Evolutionary conservation across 2,888 invertebrate species (phyloP).

Genomic region (Leptopilina syphax): DNA sequence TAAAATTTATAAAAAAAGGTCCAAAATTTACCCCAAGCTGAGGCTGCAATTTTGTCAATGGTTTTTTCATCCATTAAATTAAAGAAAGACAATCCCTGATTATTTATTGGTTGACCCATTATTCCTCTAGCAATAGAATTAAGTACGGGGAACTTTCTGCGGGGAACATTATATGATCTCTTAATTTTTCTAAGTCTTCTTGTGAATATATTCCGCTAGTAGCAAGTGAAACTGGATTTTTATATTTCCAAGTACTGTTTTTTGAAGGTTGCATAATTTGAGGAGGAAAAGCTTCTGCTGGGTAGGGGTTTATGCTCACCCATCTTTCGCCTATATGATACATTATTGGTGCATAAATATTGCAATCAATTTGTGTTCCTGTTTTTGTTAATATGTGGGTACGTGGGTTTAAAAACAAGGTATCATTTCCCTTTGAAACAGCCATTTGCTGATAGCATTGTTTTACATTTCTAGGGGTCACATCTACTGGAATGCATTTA

Average conservation of each 20-base stretch:
- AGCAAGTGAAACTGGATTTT: slow-evolving; percentile 24
- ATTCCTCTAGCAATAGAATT: slow-evolving; percentile 33
- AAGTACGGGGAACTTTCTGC: slow-evolving; percentile 46
- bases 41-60: background rate
- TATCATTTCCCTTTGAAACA: too few relatives aligned
- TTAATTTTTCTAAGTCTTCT: slow-evolving; percentile 38
- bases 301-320: background rate
- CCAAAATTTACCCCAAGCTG: background rate
- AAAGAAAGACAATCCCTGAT: too few relatives aligned
- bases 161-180: slow-evolving; percentile 44
- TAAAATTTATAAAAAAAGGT: background rate
- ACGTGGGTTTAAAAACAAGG: too few relatives aligned
- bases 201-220: slow-evolving; percentile 46
- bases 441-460: too few relatives aligned
- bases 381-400: too few relatives aligned
- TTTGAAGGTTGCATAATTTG: background rate
- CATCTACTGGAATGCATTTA: too few relatives aligned
- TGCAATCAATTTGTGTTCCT: too few relatives aligned
- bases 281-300: background rate
- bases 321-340: background rate
- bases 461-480: too few relatives aligned
- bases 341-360: background rate
- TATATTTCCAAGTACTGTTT: slow-evolving; percentile 29
- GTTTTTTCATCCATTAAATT: background rate
- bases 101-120: background rate